These are phyloP conservation scores for Albula goreensis DNA, from an alignment of 2,113 vertebrate genomes.

Conservation along the genomic window DNA sequence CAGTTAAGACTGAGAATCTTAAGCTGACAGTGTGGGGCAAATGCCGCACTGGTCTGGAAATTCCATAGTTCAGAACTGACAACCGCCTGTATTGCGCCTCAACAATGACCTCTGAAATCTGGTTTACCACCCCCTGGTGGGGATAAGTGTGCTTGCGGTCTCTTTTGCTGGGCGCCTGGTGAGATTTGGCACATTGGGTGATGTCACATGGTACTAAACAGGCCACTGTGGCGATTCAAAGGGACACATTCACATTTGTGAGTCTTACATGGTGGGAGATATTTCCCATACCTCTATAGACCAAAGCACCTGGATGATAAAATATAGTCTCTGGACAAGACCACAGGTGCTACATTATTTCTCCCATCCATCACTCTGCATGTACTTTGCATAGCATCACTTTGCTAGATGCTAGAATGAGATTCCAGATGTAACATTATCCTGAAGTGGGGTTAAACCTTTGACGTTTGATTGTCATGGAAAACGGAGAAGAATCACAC, in stretches of 20 bases:
- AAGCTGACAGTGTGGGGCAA: not conserved
- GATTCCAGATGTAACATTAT: too few species aligned
- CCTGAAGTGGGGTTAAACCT: not conserved
- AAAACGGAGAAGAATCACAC: not conserved
- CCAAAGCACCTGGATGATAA: not conserved
- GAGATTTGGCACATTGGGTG: not conserved
- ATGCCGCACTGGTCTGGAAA: not conserved
- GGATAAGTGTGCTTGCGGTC: not conserved
- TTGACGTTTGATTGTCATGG: not conserved
- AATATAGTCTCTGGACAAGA: not conserved
- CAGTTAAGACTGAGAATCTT: not conserved
- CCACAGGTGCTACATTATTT: not conserved
- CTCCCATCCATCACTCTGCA: too few species aligned
- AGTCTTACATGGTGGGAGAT: not conserved
- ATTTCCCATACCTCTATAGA: not conserved
- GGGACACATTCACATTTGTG: too few species aligned
- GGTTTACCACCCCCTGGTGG: not conserved
- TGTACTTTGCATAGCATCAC: too few species aligned
- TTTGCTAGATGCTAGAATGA: too few species aligned
- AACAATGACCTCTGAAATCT: too few species aligned
- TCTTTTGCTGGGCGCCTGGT: not conserved
- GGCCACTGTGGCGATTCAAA: too few species aligned
- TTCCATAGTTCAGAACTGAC: not conserved
- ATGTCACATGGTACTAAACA: too few species aligned
- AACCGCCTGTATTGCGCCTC: not conserved